These are phyloP conservation scores for Oncorhynchus keta DNA, from an alignment of 2,113 vertebrate species.

Conservation along the genomic window DNA sequence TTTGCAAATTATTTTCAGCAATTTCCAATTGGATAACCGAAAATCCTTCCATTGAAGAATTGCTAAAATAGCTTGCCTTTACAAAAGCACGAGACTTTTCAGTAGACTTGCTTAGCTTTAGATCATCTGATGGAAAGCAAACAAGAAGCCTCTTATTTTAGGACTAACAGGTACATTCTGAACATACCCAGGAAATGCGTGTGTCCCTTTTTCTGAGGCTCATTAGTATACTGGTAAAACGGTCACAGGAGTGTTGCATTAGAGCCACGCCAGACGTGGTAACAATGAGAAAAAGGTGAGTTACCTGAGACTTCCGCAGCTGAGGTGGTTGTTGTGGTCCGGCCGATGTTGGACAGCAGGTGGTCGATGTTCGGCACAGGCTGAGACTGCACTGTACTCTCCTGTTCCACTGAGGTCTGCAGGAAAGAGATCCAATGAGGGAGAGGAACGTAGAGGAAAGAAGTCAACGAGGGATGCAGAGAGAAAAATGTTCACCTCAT, in stretches of 20 bases:
- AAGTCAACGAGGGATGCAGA: too few species aligned
- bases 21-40: conserved; percentile 42
- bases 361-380: conserved; percentile 99
- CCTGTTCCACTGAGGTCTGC: conserved; percentile 92
- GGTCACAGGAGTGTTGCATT: not conserved
- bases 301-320: conserved; percentile 98
- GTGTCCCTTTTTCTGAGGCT: not conserved
- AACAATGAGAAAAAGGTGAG: conserved; percentile 29
- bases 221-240: not conserved
- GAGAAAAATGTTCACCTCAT: too few species aligned
- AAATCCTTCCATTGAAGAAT: conserved; percentile 39
- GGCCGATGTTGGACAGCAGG: conserved; percentile 97
- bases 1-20: conserved; percentile 60
- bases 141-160: conserved; percentile 34
- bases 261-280: not conserved
- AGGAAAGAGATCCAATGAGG: not conserved
- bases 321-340: conserved; percentile 82
- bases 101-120: conserved; percentile 32
- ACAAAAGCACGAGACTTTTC: conserved; percentile 47
- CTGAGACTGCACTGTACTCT: conserved; percentile 94
- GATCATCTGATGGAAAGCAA: conserved; percentile 31
- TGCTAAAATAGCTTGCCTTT: conserved; percentile 57
- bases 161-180: conserved; percentile 12
- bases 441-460: too few species aligned
- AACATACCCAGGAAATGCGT: not conserved